Base-by-base conservation (phyloP, 92 coral and sea anemone genomes). In the Meandrina meandrites region DNA sequence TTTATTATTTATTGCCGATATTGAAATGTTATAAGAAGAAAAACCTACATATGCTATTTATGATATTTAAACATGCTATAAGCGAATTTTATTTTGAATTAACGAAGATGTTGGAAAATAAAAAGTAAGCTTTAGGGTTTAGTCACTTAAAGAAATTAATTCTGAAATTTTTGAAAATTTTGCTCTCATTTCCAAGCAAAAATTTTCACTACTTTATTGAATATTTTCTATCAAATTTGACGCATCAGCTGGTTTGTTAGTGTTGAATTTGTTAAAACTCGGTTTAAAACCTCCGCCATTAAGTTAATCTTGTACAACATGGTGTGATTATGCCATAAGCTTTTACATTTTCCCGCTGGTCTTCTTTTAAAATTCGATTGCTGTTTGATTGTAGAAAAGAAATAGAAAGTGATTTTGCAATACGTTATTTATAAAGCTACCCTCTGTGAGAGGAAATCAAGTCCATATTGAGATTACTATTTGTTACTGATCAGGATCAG, bases 401-500 rank as follows among this genome's bases (percentile, higher is more conserved):
- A 62, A 62, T 1, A 62, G 27, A 62, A 16, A 5, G 30, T 62
- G 69, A 22, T 1, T 24, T 8, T 24, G 64, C 6, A 6, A 3
- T 66, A 27, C 27, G 35, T 27, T 31, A 71, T 71, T 71, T 35
- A 13, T 32, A 13, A 80, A 80, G 54, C n/a, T n/a, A 19, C 40
- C 74, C 36, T 60, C 68, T 60, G 68, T 60, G 68, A 60, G 30
- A 24, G 27, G 68, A 60, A 60, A 22, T 27, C 14, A 80, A 80
- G 40, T 37, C 18, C 57, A 62, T 80, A 42, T 40, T 64, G 75
- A 62, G 57, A 80, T n/a, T 21, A 53, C 53, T 31, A 36, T 54
- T 80, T 64, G 84, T 40, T 62, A 24, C 75, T 64, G 75, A 80
- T 27, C 32, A 57, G n/a, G 69, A 53, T 79, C 84, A 64, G 57